These are phyloP conservation scores for Leiothrix lutea DNA, from an alignment of 2,113 vertebrate species.

Conservation along the genomic window DNA sequence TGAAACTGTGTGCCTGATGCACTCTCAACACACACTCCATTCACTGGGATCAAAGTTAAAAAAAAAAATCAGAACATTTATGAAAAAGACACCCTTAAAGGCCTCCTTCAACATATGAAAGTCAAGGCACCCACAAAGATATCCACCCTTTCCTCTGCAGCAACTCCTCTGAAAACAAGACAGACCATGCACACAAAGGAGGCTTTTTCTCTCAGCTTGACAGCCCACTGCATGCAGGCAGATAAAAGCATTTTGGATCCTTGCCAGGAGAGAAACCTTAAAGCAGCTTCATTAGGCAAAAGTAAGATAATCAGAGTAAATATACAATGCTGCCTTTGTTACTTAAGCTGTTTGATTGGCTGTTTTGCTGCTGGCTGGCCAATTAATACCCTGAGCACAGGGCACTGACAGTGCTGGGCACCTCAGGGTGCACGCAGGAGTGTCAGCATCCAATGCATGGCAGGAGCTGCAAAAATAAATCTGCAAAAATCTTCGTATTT, in stretches of 20 bases:
- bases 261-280: slow-evolving; percentile 62
- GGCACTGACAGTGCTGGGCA: slow-evolving; percentile 5
- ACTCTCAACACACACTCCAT: not conserved
- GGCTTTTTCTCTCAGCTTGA: slow-evolving; percentile 49
- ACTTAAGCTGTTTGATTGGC: slow-evolving; percentile 61
- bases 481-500: not conserved
- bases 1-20: not conserved
- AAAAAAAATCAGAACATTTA: not conserved
- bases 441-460: not conserved
- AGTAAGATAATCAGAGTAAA: slow-evolving; percentile 69
- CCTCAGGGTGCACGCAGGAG: not conserved
- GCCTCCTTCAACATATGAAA: slow-evolving; percentile 18
- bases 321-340: slow-evolving; percentile 61
- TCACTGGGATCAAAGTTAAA: not conserved
- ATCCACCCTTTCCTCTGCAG: not conserved
- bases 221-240: slow-evolving; percentile 42
- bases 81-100: not conserved
- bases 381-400: slow-evolving; percentile 57
- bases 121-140: slow-evolving; percentile 5
- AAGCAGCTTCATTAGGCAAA: slow-evolving; percentile 66
- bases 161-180: not conserved
- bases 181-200: slow-evolving; percentile 43
- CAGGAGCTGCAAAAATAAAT: not conserved
- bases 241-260: slow-evolving; percentile 63
- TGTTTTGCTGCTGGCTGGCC: slow-evolving; percentile 13